A percentile compares a stretch with the other conserved stretches of the same genome.
These are phyloP conservation scores for Helicorthomorpha holstii DNA, from an alignment of 1,140 invertebrate species.

Conservation along the genomic window DNA sequence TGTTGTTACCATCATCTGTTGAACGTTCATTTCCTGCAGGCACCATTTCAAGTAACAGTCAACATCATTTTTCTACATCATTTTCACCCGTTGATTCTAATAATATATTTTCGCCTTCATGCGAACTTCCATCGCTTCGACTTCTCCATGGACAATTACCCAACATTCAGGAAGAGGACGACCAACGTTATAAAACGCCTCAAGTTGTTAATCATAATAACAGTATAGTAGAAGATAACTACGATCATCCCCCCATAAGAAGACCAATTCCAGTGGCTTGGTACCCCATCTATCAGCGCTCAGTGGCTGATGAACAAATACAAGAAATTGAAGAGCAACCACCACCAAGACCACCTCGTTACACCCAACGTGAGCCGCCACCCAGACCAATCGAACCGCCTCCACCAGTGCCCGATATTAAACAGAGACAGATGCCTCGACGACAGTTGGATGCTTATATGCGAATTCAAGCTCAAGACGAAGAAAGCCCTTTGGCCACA, in stretches of 20 bases:
- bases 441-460: conserved; percentile 2
- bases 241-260: conserved; percentile 12
- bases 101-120: conserved; percentile 37
- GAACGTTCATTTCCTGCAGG: conserved; percentile 56
- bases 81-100: too few species aligned
- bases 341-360: background rate
- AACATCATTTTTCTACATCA: too few species aligned
- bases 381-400: background rate
- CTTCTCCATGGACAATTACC: conserved; percentile 49
- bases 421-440: conserved; percentile 11
- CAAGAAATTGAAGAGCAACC: background rate
- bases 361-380: background rate
- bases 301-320: background rate
- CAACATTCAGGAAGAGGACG: conserved; percentile 18
- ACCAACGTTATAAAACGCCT: background rate
- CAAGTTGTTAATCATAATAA: background rate
- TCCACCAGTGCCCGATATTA: conserved; percentile 13
- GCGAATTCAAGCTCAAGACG: background rate
- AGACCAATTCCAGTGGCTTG: background rate
- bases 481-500: conserved; percentile 22
- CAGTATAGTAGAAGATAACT: conserved; percentile 11
- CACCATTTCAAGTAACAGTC: conserved; percentile 30
- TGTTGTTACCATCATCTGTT: conserved; percentile 55
- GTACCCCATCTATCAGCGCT: background rate
- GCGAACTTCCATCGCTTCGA: conserved; percentile 49